A percentile compares a stretch with the other conserved stretches of the same genome.
Evolutionary conservation across 2,888 invertebrate genomes (phyloP).

Genomic region (Agrochola lota): DNA sequence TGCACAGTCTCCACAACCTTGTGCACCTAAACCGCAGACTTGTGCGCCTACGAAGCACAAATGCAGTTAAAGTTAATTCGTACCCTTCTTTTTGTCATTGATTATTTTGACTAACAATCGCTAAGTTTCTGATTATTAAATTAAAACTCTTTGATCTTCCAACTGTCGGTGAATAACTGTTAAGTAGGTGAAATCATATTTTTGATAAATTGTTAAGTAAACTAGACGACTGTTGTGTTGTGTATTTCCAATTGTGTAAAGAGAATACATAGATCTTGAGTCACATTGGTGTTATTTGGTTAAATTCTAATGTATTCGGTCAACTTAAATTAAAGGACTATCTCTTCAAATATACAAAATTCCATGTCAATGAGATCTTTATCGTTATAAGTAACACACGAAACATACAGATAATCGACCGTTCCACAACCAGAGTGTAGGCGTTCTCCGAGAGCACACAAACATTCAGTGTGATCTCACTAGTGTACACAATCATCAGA

Average conservation of each 20-base stretch:
- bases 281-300: slow-evolving; percentile 18
- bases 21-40: background rate
- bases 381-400: slow-evolving; percentile 48
- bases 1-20: no score
- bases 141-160: background rate
- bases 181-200: no score
- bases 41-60: slow-evolving; percentile 21
- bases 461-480: slow-evolving; percentile 37
- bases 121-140: background rate
- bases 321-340: slow-evolving; percentile 48
- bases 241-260: slow-evolving; percentile 14
- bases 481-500: slow-evolving; percentile 32
- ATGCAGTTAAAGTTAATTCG: slow-evolving; percentile 14
- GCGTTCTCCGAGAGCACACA: slow-evolving; percentile 38
- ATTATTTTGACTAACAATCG: background rate
- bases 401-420: slow-evolving; percentile 37
- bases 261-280: background rate
- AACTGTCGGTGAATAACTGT: background rate
- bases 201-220: background rate
- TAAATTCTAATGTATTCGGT: background rate
- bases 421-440: slow-evolving; percentile 43
- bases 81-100: background rate
- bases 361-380: slow-evolving; percentile 54
- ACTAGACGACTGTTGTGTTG: background rate
- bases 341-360: slow-evolving; percentile 56